Base-by-base conservation (phyloP, 2,797 vertebrate genomes). In the Streptopelia turtur region DNA sequence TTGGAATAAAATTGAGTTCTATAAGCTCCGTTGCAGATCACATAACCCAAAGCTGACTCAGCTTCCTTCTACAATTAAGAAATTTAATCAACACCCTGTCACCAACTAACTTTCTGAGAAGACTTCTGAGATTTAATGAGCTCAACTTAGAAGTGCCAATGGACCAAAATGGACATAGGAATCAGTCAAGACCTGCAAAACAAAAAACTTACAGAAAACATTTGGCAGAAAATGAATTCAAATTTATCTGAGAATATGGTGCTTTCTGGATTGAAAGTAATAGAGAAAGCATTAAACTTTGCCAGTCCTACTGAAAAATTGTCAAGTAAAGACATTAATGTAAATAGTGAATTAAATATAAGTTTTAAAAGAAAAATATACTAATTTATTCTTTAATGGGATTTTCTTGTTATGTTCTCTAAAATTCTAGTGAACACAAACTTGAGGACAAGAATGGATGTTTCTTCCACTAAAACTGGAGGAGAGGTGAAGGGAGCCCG, bases 31-130 rank as follows among this genome's bases (percentile, higher is more conserved):
- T 16, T 76, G n/a, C 68, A 87, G 66, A 66, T 65, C 16, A 1
- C 23, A 64, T 68, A 83, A 85, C 59, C 35, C 63, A 81, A 75
- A 71, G 18, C 8, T 47, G 43, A 83, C 43, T 71, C 41, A 39
- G 33, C 72, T 95, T 93, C 39, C 37, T 89, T 70, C 57, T 21
- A 41, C 57, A 74, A 39, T 89, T 84, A 87, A 94, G 22, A 89
- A 89, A 86, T 89, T 59, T 81, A 75, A 94, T 90, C 93, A 93
- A 72, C 83, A 76, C 41, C 45, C 53, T 81, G 35, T 87, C 81
- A 95, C 35, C 60, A 60, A 45, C 13, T 33, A 65, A 83, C 22
- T 83, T 80, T 61, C 79, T 59, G 57, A 84, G 72, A 80, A 92
- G 28, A 68, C 21, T 83, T 77, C 24, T 82, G 60, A 82, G 70